Evolutionary conservation across 2,113 vertebrate genomes (phyloP).

Genomic region (Typhlomys cinereus): DNA sequence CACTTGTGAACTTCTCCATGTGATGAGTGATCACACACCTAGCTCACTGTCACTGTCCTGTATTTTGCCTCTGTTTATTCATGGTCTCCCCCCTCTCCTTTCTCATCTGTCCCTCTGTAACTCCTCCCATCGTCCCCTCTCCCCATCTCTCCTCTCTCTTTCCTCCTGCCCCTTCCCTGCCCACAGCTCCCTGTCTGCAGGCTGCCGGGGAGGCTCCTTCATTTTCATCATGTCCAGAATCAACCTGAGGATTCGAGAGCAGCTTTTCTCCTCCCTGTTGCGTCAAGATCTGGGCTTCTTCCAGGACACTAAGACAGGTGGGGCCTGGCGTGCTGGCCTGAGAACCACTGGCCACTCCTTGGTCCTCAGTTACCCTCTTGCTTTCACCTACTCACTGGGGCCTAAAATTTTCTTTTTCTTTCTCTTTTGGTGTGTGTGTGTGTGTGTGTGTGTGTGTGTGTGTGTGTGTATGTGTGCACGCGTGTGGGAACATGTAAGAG

Average conservation of each 20-base stretch:
- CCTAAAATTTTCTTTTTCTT: not conserved
- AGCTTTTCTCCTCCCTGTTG: conserved; percentile 80
- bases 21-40: not conserved
- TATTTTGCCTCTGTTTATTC: rapidly evolving
- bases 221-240: conserved; percentile 39
- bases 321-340: not conserved
- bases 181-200: conserved; percentile 72
- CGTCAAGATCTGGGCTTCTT: conserved; percentile 82
- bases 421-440: no score
- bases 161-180: rapidly evolving
- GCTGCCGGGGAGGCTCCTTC: conserved; percentile 79
- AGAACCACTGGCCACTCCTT: not conserved
- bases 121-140: rapidly evolving
- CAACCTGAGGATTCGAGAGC: conserved; percentile 58
- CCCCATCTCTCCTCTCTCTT: no score
- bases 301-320: conserved; percentile 80
- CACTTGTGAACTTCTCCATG: rapidly evolving
- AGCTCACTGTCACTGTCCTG: not conserved
- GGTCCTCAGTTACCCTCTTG: no score
- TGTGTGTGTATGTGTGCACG: no score
- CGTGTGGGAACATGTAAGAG: no score
- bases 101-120: no score
- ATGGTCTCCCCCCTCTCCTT: not conserved
- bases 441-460: no score
- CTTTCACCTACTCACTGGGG: not conserved